Base-by-base conservation (phyloP, 2,888 invertebrate species). In the Megalurothrips usitatus region DNA sequence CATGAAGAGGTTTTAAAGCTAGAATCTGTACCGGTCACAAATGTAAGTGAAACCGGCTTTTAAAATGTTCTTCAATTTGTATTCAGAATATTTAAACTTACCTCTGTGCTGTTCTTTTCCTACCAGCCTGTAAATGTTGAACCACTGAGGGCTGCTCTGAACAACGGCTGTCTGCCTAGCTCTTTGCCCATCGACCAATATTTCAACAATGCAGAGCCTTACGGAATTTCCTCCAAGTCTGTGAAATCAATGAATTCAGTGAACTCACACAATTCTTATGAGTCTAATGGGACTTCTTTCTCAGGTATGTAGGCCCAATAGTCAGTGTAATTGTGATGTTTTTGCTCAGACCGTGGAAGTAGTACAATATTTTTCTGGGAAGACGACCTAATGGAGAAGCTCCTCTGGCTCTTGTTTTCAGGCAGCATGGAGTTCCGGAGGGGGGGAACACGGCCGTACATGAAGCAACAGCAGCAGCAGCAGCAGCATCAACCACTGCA, bases 1-100 rank as follows among this genome's bases (percentile, higher is more conserved):
- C 93, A 94, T 84, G 96, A 97, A 87, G 96, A 96, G 88, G 94
- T 97, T 28, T 89, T 95, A 34, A 92, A 94, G 86, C 89, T 90
- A 19, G 96, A 96, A 87, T 94, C 96, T 86, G 89, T 94, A 86
- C 94, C 95, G 9, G 86, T 91, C 81, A 89, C 89, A 79, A 84
- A 85, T 84, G 85, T 84, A 81, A 82, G 82, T 82, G 28, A 43
- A 43, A 43, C 6, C 34, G 6, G 34, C 34, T 43, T 43, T 43
- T 43, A 43, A 43, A 4, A 4, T 43, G 6, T 43, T 43, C 34
- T 43, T 6, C 2, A 6, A 4, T 43, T 43, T 43, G 2, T 43
- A 6, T 43, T 43, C 34, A 43, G 34, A 43, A 43, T 43, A 43
- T 43, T 43, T 43, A 43, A 6, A 43, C 34, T 4, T 43, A 43